Conservation (phyloP, 2,888 invertebrate species). For the Pheosia gnoma region DNA sequence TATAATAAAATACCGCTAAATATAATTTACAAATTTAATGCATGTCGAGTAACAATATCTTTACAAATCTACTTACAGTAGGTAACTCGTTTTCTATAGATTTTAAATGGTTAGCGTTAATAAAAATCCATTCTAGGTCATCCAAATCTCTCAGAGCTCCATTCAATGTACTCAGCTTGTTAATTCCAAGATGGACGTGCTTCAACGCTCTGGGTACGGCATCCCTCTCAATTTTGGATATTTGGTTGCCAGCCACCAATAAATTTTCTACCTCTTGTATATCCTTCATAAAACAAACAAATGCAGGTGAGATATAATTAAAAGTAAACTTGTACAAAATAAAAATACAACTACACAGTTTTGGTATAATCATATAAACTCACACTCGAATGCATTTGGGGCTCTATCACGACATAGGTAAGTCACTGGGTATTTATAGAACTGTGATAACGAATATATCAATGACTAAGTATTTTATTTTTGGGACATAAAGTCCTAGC, state of each 20-base stretch:
- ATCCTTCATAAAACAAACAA: slow-evolving; percentile 52
- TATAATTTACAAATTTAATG: too few species aligned
- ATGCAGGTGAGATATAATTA: background rate
- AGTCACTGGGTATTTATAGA: slow-evolving; percentile 29
- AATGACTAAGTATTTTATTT: slow-evolving; percentile 14
- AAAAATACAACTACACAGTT: slow-evolving; percentile 1
- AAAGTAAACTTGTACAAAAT: slow-evolving; percentile 2
- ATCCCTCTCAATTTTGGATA: slow-evolving; percentile 88
- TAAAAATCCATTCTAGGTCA: slow-evolving; percentile 90
- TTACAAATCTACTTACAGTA: slow-evolving; percentile 69
- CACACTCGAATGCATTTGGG: slow-evolving; percentile 23
- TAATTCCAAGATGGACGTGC: slow-evolving; percentile 89
- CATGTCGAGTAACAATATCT: background rate
- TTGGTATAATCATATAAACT: slow-evolving; percentile 23
- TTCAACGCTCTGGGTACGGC: slow-evolving; percentile 88
- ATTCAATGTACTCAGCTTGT: slow-evolving; percentile 88
- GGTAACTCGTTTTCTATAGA: slow-evolving; percentile 91
- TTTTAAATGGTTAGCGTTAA: slow-evolving; percentile 90
- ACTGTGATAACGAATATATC: slow-evolving; percentile 31
- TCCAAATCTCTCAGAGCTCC: slow-evolving; percentile 90
- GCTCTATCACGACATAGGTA: slow-evolving; percentile 20
- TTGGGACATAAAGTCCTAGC: background rate
- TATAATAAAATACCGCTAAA: background rate
- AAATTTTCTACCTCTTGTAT: slow-evolving; percentile 86
- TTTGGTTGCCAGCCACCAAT: slow-evolving; percentile 89